A percentile compares a stretch with the other conserved stretches of the same genome.
These are phyloP conservation scores for Merodon equestris DNA, from an alignment of 2,888 invertebrate genomes.

Conservation along the genomic window DNA sequence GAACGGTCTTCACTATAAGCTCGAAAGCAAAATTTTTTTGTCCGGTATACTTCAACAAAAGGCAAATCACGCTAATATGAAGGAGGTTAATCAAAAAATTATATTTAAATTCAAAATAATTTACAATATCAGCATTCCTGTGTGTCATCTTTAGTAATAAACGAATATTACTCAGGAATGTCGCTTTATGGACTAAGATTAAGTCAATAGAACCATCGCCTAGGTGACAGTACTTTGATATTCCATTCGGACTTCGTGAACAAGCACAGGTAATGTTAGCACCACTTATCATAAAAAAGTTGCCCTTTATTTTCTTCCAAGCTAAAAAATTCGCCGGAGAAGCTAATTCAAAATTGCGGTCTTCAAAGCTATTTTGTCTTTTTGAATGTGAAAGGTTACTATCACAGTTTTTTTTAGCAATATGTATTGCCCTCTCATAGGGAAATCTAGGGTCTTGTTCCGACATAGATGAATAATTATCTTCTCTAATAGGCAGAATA, in stretches of 20 bases:
- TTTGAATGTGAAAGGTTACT: conserved; percentile 39
- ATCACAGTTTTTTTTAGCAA: conserved; percentile 51
- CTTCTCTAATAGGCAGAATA: conserved; percentile 30
- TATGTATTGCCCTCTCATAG: conserved; percentile 12
- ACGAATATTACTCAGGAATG: conserved; percentile 85
- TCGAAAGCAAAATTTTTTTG: conserved; percentile 85
- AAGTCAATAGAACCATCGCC: conserved; percentile 90
- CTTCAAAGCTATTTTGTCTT: conserved; percentile 28
- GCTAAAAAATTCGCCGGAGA: conserved; percentile 62
- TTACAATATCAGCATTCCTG: conserved; percentile 83
- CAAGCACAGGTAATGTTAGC: conserved; percentile 89
- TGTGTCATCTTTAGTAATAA: conserved; percentile 84
- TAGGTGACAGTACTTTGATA: conserved; percentile 88
- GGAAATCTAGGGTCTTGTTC: not conserved
- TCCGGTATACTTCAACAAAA: conserved; percentile 87
- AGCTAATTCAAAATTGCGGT: conserved; percentile 8
- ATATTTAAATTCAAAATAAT: conserved; percentile 70
- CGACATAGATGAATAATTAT: conserved; percentile 52
- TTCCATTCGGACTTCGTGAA: conserved; percentile 86
- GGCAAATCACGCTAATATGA: conserved; percentile 82
- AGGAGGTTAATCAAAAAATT: no score
- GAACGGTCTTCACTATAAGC: conserved; percentile 76
- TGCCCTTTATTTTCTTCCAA: conserved; percentile 84
- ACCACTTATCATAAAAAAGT: conserved; percentile 87
- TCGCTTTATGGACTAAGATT: conserved; percentile 86